phyloP scores from a whole-genome alignment of 2,113 vertebrate species.

The Centrocercus urophasianus region DNA sequence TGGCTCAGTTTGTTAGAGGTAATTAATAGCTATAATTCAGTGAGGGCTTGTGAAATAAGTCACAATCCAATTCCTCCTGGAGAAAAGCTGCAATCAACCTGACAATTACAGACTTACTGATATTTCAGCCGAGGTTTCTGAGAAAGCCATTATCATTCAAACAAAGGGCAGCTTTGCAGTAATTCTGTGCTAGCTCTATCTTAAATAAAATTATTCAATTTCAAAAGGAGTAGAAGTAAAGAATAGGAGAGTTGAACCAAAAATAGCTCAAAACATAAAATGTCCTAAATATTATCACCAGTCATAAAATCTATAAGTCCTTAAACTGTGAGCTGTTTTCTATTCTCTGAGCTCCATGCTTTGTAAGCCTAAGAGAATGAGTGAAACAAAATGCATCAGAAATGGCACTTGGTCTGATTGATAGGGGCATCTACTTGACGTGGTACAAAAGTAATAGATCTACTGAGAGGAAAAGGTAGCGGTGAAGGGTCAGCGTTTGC shows the following conservation, averaged over 20 bases:
- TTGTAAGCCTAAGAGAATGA: neutral
- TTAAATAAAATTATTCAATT: conserved; percentile 25
- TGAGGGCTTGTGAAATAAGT: neutral
- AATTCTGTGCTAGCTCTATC: neutral
- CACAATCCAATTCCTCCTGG: neutral
- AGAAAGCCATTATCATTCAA: conserved; percentile 39
- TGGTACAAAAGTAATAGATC: neutral
- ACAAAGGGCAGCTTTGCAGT: conserved; percentile 45
- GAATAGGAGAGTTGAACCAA: neutral
- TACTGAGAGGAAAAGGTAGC: neutral
- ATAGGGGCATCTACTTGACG: neutral
- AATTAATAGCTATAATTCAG: conserved; percentile 36
- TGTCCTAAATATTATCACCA: neutral
- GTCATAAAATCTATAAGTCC: neutral
- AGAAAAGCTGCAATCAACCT: conserved; percentile 18
- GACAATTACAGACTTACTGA: conserved; percentile 37
- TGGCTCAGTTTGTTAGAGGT: neutral
- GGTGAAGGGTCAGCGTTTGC: neutral
- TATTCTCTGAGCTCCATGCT: neutral
- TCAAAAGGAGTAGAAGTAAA: neutral
- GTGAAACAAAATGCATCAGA: neutral
- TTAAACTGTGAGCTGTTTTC: neutral
- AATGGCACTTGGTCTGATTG: neutral
- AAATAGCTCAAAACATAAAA: conserved; percentile 36
- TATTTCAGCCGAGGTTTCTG: conserved; percentile 30